Evolutionary conservation across 2,797 vertebrate genomes (phyloP).

Genomic region (Epinephelus awoara): DNA sequence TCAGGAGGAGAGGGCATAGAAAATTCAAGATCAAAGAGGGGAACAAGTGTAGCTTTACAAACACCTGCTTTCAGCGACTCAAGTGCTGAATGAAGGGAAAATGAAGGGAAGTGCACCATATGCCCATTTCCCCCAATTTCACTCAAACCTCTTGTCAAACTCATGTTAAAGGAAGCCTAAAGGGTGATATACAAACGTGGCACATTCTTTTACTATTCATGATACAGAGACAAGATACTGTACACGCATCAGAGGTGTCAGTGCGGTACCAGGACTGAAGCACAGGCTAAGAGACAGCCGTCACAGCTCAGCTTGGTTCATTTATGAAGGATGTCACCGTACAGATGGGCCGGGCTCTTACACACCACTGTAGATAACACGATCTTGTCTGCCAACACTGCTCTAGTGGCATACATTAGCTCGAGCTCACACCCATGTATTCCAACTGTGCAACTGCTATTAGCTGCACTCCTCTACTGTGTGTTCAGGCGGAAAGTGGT

Average conservation of each 20-base stretch:
- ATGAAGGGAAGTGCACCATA: conserved; percentile 35
- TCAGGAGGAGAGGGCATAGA: neutral
- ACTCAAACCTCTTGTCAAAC: conserved; percentile 62
- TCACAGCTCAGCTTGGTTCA: conserved; percentile 72
- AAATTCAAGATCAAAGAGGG: conserved; percentile 19
- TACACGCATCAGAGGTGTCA: conserved; percentile 55
- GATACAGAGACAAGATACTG: conserved; percentile 49
- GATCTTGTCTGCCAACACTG: conserved; percentile 79
- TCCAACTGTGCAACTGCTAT: conserved; percentile 68
- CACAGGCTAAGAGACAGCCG: conserved; percentile 64
- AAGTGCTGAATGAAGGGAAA: conserved; percentile 23
- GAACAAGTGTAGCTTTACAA: conserved; percentile 24
- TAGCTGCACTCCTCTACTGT: conserved; percentile 66
- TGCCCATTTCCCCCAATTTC: conserved; percentile 62
- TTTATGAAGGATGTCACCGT: conserved; percentile 71
- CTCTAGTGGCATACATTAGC: conserved; percentile 78
- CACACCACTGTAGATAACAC: conserved; percentile 64
- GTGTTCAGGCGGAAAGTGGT: conserved; percentile 72
- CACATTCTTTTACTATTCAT: conserved; percentile 60
- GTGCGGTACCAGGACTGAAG: conserved; percentile 48
- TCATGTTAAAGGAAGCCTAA: conserved; percentile 48
- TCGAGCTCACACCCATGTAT: conserved; percentile 78
- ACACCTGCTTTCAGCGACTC: conserved; percentile 36
- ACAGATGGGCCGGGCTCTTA: conserved; percentile 67
- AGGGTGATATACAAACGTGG: conserved; percentile 54